phyloP scores from a whole-genome alignment of 2,888 invertebrate genomes.

The Lomographa bimaculata region DNA sequence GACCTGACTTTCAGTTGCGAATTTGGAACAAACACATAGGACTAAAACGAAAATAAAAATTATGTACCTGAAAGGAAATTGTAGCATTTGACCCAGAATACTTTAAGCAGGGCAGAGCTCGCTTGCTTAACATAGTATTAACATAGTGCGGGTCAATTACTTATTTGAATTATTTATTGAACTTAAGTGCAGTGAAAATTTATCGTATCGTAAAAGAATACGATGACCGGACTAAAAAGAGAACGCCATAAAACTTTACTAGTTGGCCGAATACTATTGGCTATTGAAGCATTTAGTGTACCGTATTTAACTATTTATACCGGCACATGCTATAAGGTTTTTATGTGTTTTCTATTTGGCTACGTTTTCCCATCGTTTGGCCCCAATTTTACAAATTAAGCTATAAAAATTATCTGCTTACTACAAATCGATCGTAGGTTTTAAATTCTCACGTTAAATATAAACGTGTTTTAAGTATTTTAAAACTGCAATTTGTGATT shows the following conservation, averaged over 20 bases:
- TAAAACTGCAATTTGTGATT: too few relatives aligned
- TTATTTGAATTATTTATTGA: conserved; percentile 34
- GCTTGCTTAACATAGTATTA: conserved; percentile 13
- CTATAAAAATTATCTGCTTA: too few relatives aligned
- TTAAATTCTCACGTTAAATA: too few relatives aligned
- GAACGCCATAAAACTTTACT: conserved; percentile 29
- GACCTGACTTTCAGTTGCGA: conserved; percentile 47
- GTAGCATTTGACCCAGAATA: conserved; percentile 21
- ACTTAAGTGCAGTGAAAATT: conserved; percentile 31
- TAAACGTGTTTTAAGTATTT: too few relatives aligned
- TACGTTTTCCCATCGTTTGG: conserved; percentile 1
- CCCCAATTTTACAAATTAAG: background rate
- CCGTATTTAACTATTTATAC: conserved; percentile 15
- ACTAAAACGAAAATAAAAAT: conserved; percentile 36
- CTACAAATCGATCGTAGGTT: too few relatives aligned
- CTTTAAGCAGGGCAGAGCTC: conserved; percentile 21
- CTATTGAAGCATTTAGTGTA: conserved; percentile 25
- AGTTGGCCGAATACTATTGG: conserved; percentile 29
- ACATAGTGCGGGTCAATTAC: conserved; percentile 31
- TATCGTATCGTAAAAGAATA: conserved; percentile 31
- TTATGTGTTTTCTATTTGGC: background rate
- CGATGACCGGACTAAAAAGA: conserved; percentile 31
- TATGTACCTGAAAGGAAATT: conserved; percentile 12
- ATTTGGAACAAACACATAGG: conserved; percentile 39
- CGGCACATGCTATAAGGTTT: background rate